A percentile compares a stretch with the other conserved stretches of the same genome.
Evolutionary conservation across 2,797 vertebrate genomes (phyloP).

Genomic region (Tokudaia tokunoshimensis): DNA sequence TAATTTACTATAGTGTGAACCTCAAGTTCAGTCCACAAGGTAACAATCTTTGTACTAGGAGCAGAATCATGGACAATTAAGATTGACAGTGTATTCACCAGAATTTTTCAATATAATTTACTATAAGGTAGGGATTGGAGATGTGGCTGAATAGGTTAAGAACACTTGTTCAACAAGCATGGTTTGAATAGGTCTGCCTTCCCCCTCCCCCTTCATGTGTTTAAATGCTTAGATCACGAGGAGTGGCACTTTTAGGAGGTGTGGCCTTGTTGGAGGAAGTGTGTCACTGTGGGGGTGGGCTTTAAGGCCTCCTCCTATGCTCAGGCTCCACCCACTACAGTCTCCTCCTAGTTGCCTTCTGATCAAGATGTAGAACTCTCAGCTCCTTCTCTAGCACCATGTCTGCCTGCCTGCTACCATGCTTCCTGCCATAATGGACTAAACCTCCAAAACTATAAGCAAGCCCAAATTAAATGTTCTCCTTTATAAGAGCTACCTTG

Average conservation of each 20-base stretch:
- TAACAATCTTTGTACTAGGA: slow-evolving; percentile 37
- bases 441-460: background rate
- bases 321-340: background rate
- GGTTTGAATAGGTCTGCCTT: background rate
- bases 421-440: background rate
- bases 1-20: background rate
- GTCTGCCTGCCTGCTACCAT: background rate
- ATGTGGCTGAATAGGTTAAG: background rate
- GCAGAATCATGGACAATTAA: slow-evolving; percentile 24
- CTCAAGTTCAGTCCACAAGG: slow-evolving; percentile 17
- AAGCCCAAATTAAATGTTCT: background rate
- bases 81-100: background rate
- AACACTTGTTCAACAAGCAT: background rate
- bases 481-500: background rate
- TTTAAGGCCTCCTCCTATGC: background rate
- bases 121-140: background rate
- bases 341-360: background rate
- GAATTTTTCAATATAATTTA: background rate
- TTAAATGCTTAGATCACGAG: background rate
- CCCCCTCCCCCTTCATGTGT: background rate
- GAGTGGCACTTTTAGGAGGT: no score
- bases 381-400: background rate
- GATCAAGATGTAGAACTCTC: background rate
- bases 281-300: background rate
- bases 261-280: background rate